A percentile compares a stretch with the other conserved stretches of the same genome.
Evolutionary conservation across 2,797 vertebrate species (phyloP).

Genomic region (Gymnothorax reevesii): DNA sequence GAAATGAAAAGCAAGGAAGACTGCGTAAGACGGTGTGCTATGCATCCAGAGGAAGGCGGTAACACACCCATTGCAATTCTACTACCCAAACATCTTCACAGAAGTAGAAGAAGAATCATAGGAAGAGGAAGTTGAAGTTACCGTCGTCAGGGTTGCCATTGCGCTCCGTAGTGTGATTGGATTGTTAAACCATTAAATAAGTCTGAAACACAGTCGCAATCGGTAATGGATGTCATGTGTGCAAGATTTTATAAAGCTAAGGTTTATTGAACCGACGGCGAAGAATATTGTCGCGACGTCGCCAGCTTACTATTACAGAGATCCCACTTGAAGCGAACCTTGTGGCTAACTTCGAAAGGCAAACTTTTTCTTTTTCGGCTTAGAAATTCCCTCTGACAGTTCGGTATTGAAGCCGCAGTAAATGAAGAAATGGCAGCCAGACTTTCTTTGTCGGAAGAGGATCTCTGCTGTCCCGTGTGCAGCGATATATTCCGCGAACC

Average conservation of each 20-base stretch:
- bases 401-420: not conserved
- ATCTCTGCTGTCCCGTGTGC: slow-evolving; percentile 53
- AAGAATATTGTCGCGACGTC: too few relatives aligned
- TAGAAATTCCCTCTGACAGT: slow-evolving; percentile 27
- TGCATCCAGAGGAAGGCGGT: too few relatives aligned
- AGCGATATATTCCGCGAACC: slow-evolving; percentile 49
- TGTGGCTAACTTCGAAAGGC: not conserved
- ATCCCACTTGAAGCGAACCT: not conserved
- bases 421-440: slow-evolving; percentile 56
- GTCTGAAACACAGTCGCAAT: not conserved
- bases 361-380: not conserved
- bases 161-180: too few relatives aligned
- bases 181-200: too few relatives aligned
- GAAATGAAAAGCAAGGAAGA: too few relatives aligned
- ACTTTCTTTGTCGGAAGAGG: slow-evolving; percentile 55
- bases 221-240: not conserved
- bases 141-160: not conserved
- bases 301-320: too few relatives aligned
- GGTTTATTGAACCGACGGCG: not conserved
- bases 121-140: slow-evolving; percentile 48
- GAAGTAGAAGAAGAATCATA: not conserved
- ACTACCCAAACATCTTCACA: too few relatives aligned
- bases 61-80: too few relatives aligned
- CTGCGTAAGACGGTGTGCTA: too few relatives aligned
- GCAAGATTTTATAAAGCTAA: not conserved